These are phyloP conservation scores for Ptychoptera albimana DNA, from an alignment of 2,888 invertebrate species.

Conservation along the genomic window DNA sequence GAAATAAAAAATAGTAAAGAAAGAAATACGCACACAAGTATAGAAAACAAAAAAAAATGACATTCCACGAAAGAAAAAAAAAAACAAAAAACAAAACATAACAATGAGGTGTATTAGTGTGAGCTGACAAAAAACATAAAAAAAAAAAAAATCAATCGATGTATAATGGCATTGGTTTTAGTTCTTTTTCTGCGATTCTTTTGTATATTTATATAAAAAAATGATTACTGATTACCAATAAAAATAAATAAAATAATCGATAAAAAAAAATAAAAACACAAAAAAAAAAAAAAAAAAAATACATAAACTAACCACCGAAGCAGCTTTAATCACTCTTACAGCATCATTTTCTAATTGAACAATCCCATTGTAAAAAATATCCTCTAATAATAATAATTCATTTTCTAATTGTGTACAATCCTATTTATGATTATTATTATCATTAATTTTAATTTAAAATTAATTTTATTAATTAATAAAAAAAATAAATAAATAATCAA, in stretches of 20 bases:
- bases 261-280: constrained; percentile 10
- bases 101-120: too few species aligned
- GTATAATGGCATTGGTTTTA: too few species aligned
- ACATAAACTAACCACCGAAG: constrained; percentile 21
- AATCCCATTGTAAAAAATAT: too few species aligned
- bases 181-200: neutral
- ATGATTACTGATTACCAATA: neutral
- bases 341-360: too few species aligned
- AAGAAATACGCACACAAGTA: neutral
- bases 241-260: constrained; percentile 10
- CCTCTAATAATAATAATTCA: too few species aligned
- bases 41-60: neutral
- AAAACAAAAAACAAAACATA: neutral
- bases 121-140: too few species aligned
- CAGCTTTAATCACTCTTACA: constrained; percentile 5
- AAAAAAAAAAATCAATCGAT: too few species aligned
- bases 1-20: neutral
- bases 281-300: constrained; percentile 10
- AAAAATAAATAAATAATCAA: too few species aligned
- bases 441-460: too few species aligned
- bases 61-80: neutral
- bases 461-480: too few species aligned
- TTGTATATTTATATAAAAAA: constrained; percentile 1
- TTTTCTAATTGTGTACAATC: too few species aligned
- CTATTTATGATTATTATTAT: too few species aligned